A percentile compares a stretch with the other conserved stretches of the same genome.
Evolutionary conservation across 2,888 invertebrate species (phyloP).

Genomic region (Gonocerus acuteangulatus): DNA sequence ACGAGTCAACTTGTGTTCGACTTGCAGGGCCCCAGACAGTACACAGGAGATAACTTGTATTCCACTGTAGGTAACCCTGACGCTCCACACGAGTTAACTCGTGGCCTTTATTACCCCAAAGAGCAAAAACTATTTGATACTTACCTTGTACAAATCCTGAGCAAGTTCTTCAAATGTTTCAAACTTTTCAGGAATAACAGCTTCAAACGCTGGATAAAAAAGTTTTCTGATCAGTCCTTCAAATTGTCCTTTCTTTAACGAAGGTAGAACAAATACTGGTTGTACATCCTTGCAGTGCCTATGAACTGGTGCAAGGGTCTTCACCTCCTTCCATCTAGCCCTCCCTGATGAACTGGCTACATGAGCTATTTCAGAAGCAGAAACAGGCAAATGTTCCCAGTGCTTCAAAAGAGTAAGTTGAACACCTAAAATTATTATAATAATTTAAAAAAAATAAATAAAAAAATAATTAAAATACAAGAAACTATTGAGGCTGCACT

Average conservation of each 20-base stretch:
- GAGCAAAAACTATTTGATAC: no score
- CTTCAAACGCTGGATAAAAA: constrained; percentile 33
- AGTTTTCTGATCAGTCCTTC: constrained; percentile 26
- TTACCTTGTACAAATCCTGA: constrained; percentile 23
- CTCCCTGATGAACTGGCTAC: not conserved
- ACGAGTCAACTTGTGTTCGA: no score
- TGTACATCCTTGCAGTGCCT: constrained; percentile 20
- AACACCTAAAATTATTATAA: no score
- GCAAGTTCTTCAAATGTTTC: constrained; percentile 24
- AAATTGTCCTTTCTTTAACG: constrained; percentile 29
- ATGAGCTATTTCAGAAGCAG: not conserved
- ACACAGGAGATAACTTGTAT: no score
- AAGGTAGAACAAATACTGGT: constrained; percentile 33
- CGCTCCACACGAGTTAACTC: no score
- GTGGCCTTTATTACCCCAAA: no score
- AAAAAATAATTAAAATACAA: no score
- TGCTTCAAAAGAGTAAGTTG: not conserved
- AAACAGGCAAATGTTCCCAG: constrained; percentile 12
- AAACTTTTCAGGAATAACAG: constrained; percentile 25
- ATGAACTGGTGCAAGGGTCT: constrained; percentile 18
- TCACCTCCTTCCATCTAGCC: constrained; percentile 20
- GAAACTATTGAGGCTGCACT: no score
- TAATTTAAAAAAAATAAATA: not conserved
- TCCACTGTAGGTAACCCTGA: no score
- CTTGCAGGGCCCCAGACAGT: no score